Evolutionary conservation across 2,888 invertebrate genomes (phyloP).

Genomic region (Mesorhabditis belari): DNA sequence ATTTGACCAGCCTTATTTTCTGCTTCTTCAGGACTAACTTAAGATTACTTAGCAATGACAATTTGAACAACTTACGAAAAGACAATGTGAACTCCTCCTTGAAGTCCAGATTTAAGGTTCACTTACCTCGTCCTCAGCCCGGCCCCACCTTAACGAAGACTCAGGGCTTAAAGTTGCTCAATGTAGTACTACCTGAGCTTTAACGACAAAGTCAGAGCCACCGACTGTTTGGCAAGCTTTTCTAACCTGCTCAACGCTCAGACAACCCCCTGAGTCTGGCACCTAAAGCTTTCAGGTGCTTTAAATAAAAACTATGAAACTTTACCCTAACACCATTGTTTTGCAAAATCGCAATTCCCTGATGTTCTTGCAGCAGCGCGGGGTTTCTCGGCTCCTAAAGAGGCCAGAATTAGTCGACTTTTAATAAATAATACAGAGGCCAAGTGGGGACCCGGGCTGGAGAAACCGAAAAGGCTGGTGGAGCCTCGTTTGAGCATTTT

Average conservation of each 20-base stretch:
- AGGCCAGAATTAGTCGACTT: not conserved
- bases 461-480: conserved; percentile 25
- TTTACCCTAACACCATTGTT: conserved; percentile 31
- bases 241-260: not conserved
- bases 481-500: conserved; percentile 32
- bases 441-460: conserved; percentile 27
- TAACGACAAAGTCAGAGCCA: conserved; percentile 51
- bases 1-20: conserved; percentile 69
- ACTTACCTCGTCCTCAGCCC: conserved; percentile 95
- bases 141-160: conserved; percentile 67
- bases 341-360: conserved; percentile 43
- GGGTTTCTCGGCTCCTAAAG: too few species aligned
- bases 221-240: conserved; percentile 10
- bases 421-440: not conserved
- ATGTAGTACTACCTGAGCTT: conserved; percentile 25
- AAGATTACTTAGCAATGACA: not conserved
- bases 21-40: conserved; percentile 54
- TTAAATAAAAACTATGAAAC: not conserved
- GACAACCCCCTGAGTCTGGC: conserved; percentile 45
- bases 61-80: conserved; percentile 67
- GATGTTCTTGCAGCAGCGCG: conserved; percentile 51
- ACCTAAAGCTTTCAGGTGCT: too few species aligned
- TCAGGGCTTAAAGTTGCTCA: too few species aligned
- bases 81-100: conserved; percentile 97
- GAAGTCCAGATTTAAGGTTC: conserved; percentile 93